These are phyloP conservation scores for Lycophotia porphyrea DNA, from an alignment of 2,888 invertebrate genomes.

Conservation along the genomic window DNA sequence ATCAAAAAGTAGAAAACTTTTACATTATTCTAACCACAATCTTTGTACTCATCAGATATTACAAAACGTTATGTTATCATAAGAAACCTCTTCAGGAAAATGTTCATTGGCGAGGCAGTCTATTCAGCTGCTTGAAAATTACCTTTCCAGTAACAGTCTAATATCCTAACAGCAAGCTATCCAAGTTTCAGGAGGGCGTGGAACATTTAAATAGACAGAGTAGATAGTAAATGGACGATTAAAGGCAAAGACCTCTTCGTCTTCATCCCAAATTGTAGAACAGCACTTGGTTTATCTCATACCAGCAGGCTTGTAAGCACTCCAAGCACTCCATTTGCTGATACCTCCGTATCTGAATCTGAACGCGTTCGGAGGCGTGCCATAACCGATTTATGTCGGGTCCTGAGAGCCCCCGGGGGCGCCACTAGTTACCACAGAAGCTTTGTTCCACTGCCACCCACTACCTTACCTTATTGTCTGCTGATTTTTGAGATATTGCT, in stretches of 20 bases:
- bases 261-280: background rate
- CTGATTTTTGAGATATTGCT: constrained; percentile 65
- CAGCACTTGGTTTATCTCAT: background rate
- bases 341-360: constrained; percentile 25
- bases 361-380: constrained; percentile 60
- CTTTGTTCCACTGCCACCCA: constrained; percentile 65
- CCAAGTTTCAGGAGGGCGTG: constrained; percentile 27
- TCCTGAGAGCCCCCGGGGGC: constrained; percentile 57
- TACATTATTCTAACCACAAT: constrained; percentile 17
- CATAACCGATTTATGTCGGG: constrained; percentile 66
- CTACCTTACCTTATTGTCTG: constrained; percentile 61
- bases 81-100: constrained; percentile 28
- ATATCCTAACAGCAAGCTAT: constrained; percentile 41
- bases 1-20: constrained; percentile 6
- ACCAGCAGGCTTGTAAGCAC: background rate
- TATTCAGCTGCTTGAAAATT: constrained; percentile 33
- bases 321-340: constrained; percentile 39
- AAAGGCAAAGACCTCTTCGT: background rate
- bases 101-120: constrained; percentile 12
- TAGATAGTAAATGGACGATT: constrained; percentile 28
- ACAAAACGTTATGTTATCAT: background rate
- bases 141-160: constrained; percentile 45
- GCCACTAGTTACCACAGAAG: constrained; percentile 64
- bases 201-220: constrained; percentile 26
- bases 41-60: background rate